Evolutionary conservation across 2,797 vertebrate genomes (phyloP).

Genomic region (Botia kubotai): DNA sequence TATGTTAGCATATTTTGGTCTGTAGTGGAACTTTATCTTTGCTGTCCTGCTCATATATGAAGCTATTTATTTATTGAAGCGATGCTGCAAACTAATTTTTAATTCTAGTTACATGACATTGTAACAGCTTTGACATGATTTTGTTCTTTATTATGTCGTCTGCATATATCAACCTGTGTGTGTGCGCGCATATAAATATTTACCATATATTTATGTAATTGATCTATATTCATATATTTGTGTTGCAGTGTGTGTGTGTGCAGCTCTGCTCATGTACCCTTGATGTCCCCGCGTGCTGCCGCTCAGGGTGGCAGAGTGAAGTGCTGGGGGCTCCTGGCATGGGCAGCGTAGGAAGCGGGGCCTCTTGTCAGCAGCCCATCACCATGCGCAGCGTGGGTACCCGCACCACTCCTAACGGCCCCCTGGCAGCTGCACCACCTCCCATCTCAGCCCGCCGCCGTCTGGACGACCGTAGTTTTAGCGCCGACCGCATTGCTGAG

Average conservation of each 20-base stretch:
- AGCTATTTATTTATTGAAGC: too few relatives aligned
- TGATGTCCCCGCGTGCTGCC: constrained; percentile 49
- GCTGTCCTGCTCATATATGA: too few relatives aligned
- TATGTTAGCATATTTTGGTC: too few relatives aligned
- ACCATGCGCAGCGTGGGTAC: constrained; percentile 87
- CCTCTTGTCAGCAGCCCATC: constrained; percentile 83
- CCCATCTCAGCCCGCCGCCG: constrained; percentile 55
- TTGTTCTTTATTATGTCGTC: too few relatives aligned
- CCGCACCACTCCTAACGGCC: constrained; percentile 74
- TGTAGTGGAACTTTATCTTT: too few relatives aligned
- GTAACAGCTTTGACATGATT: too few relatives aligned
- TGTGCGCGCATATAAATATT: neutral
- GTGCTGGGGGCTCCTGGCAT: constrained; percentile 69
- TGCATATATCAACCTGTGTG: neutral
- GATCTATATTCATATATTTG: neutral
- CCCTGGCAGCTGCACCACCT: constrained; percentile 71
- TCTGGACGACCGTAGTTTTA: constrained; percentile 78
- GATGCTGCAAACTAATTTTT: too few relatives aligned
- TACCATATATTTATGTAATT: too few relatives aligned
- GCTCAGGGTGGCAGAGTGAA: constrained; percentile 57
- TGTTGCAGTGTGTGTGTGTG: constrained; percentile 57
- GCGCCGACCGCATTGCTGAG: constrained; percentile 64
- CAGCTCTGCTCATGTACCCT: constrained; percentile 20
- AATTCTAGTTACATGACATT: too few relatives aligned
- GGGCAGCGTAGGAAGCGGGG: constrained; percentile 86